Percentiles rank a stretch among this genome's conserved stretches.
phyloP scores from a whole-genome alignment of 2,888 invertebrate species.

The Polietes domitor region DNA sequence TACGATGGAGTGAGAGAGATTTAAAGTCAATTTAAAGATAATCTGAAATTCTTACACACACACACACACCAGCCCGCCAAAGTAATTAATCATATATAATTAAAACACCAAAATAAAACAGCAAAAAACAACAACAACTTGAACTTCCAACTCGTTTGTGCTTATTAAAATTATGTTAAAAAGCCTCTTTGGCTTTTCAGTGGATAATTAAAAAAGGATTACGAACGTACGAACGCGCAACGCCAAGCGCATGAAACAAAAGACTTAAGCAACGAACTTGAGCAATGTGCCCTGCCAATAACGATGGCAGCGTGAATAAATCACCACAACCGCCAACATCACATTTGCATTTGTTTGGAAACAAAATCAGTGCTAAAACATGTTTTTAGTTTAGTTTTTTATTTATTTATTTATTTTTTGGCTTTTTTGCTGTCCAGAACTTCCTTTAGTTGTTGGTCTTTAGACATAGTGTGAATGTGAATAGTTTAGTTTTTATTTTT shows the following conservation, averaged over 20 bases:
- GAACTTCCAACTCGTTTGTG: neutral
- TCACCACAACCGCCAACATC: neutral
- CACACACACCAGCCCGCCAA: neutral
- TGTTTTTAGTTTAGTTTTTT: neutral
- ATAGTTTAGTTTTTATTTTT: neutral
- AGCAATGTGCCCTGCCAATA: neutral
- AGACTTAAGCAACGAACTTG: slow-evolving; percentile 5
- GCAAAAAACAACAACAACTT: neutral
- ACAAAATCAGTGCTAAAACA: neutral
- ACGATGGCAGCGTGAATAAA: neutral
- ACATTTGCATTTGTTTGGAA: neutral
- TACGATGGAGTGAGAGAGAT: too few species aligned
- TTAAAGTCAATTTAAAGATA: neutral
- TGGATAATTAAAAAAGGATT: neutral
- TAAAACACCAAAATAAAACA: neutral
- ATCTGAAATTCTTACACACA: too few species aligned
- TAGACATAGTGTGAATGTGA: neutral
- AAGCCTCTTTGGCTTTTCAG: neutral
- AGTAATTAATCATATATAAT: neutral
- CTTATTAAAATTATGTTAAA: too few species aligned
- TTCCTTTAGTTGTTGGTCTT: neutral
- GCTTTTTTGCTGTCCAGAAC: neutral
- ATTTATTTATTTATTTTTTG: too few species aligned
- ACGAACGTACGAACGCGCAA: neutral
- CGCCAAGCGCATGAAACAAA: neutral